Percentiles rank a stretch among this genome's conserved stretches.
phyloP scores from a whole-genome alignment of 92 coral and sea anemone genomes.

The Pocillopora meandrina region DNA sequence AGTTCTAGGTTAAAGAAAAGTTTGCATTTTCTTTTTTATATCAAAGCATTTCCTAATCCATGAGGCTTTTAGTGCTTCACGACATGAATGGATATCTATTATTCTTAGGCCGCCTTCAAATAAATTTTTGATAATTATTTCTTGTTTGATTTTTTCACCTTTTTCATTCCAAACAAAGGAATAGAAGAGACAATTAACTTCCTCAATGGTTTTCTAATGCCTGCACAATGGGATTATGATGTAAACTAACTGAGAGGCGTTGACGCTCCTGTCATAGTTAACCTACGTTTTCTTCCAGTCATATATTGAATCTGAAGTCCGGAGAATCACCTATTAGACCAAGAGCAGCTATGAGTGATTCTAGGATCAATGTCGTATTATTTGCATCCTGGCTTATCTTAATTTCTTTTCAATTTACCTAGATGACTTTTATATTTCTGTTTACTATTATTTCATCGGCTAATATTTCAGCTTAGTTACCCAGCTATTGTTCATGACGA shows the following conservation, averaged over 20 bases:
- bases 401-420: too few species aligned
- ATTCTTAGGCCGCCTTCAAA: conserved; percentile 22
- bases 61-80: conserved; percentile 17
- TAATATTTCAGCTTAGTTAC: too few species aligned
- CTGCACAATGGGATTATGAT: neutral
- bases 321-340: too few species aligned
- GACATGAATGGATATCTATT: conserved; percentile 19
- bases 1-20: conserved; percentile 16
- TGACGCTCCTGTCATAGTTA: conserved; percentile 10
- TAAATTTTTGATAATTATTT: neutral
- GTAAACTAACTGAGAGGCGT: conserved; percentile 34
- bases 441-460: too few species aligned
- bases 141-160: conserved; percentile 47
- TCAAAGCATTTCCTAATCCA: conserved; percentile 46
- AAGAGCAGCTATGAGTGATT: too few species aligned
- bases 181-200: conserved; percentile 22
- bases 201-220: neutral
- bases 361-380: too few species aligned
- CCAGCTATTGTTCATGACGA: too few species aligned
- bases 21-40: conserved; percentile 30
- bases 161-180: conserved; percentile 24
- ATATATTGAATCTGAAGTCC: too few species aligned
- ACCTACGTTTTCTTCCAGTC: neutral
- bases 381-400: too few species aligned
- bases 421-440: too few species aligned